phyloP scores from a whole-genome alignment of 1,140 invertebrate genomes.

The Caenorhabditis tropicalis region DNA sequence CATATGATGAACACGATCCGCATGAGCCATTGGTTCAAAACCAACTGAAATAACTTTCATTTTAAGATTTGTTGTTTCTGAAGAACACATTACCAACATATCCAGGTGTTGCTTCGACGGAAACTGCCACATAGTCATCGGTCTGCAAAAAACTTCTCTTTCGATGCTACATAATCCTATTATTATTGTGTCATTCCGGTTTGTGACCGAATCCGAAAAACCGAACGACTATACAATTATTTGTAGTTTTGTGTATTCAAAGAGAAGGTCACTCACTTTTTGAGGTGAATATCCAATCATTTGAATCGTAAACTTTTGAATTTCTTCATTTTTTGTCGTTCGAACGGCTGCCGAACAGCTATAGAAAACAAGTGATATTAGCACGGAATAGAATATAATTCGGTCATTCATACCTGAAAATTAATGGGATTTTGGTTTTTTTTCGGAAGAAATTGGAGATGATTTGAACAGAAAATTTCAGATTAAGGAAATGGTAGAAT shows the following conservation, averaged over 20 bases:
- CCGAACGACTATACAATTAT: slow-evolving; percentile 2
- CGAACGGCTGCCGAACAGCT: neutral
- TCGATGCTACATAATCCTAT: neutral
- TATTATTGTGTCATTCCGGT: neutral
- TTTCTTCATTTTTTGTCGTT: slow-evolving; percentile 21
- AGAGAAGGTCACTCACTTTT: slow-evolving; percentile 53
- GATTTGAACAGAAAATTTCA: no score
- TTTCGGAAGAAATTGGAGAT: no score
- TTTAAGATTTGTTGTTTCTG: neutral
- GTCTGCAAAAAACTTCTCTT: slow-evolving; percentile 54
- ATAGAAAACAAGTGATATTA: neutral
- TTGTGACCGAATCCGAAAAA: neutral
- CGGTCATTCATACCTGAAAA: slow-evolving; percentile 36
- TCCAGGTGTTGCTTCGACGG: slow-evolving; percentile 65
- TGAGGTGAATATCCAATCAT: slow-evolving; percentile 65
- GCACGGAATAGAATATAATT: neutral
- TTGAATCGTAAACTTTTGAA: slow-evolving; percentile 57
- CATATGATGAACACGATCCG: slow-evolving; percentile 72
- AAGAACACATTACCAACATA: no score
- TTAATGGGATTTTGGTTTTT: no score
- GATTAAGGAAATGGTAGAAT: no score
- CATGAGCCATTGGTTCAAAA: slow-evolving; percentile 69
- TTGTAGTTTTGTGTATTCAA: neutral
- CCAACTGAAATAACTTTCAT: slow-evolving; percentile 59
- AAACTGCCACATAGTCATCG: slow-evolving; percentile 68